Evolutionary conservation across 2,113 vertebrate genomes (phyloP), one percentile per base, ranked within the genome.

Genomic region (Dipodomys merriami): DNA sequence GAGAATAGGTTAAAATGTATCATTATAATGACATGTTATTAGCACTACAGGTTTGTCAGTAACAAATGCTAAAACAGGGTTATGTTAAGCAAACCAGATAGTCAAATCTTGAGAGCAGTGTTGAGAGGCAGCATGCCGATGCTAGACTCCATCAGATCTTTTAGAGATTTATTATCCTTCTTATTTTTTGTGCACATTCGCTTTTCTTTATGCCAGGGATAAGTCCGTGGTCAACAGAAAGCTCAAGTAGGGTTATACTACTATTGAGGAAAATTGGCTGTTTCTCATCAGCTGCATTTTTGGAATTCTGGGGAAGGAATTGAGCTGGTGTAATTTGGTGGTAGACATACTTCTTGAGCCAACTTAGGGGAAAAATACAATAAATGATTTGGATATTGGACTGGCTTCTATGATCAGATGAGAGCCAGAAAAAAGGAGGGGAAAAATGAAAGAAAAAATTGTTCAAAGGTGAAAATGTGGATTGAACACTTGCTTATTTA

Each of bases 361-460:
- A 60, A 20, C 23, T 33, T 33, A 15, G 19, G 23, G 44, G 74
- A 71, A 85, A 60, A 13, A 1, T 44, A 33, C 2, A 71, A 44
- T 46, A 39, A 72, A 16, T 72, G 53, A 15, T 57, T 57, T 44
- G 23, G 57, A 10, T 60, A 35, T 30, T 25, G 12, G 22, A 4
- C 16, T 77, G 22, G 12, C 22, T 77, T 49, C 25, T 71, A 20
- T 65, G 22, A 20, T 33, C 20, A 71, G 23, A 82, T 44, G 30
- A 62, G 60, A 29, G 12, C 2, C 29, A 33, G 35, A 16, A n/a
- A 74, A 46, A 69, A 18, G 16, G 7, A 8, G 62, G 33, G 4
- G 5, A 15, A 44, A 11, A 7, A 10, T 0, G 23, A 0, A 65
- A 18, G 6, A 46, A 29, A 33, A 20, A 4, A 53, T 12, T 65